A percentile compares a stretch with the other conserved stretches of the same genome.
phyloP scores from a whole-genome alignment of 2,797 vertebrate genomes.

The Prionace glauca region DNA sequence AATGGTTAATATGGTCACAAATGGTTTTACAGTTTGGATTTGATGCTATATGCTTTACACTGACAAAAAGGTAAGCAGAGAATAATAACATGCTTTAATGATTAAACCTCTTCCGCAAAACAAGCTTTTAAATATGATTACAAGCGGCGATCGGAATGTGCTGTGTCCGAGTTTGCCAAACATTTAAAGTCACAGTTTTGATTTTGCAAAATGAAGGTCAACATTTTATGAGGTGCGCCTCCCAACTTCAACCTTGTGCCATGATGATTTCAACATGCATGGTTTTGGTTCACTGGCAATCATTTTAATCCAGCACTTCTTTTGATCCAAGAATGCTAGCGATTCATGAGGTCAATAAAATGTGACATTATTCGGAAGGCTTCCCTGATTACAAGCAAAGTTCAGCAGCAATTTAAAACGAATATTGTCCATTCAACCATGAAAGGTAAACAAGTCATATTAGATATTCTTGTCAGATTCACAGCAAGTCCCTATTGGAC shows the following conservation, averaged over 20 bases:
- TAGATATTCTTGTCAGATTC: background rate
- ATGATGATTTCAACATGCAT: slow-evolving; percentile 2
- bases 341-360: background rate
- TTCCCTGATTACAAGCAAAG: background rate
- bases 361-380: background rate
- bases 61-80: background rate
- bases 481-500: background rate
- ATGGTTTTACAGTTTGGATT: background rate
- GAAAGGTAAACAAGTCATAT: background rate
- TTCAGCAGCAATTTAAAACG: background rate
- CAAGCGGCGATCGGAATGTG: background rate
- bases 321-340: background rate
- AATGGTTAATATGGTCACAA: background rate
- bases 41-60: background rate
- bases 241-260: background rate
- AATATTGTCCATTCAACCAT: background rate
- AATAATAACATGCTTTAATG: background rate
- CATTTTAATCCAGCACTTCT: background rate
- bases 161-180: background rate
- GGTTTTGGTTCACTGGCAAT: background rate
- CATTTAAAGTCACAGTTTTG: background rate
- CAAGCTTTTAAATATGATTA: background rate
- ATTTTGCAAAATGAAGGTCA: background rate
- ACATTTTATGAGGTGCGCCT: background rate
- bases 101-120: background rate